Percentiles rank a stretch among this genome's conserved stretches.
phyloP scores from a whole-genome alignment of 2,888 invertebrate genomes.

The Ennomos erosarius region DNA sequence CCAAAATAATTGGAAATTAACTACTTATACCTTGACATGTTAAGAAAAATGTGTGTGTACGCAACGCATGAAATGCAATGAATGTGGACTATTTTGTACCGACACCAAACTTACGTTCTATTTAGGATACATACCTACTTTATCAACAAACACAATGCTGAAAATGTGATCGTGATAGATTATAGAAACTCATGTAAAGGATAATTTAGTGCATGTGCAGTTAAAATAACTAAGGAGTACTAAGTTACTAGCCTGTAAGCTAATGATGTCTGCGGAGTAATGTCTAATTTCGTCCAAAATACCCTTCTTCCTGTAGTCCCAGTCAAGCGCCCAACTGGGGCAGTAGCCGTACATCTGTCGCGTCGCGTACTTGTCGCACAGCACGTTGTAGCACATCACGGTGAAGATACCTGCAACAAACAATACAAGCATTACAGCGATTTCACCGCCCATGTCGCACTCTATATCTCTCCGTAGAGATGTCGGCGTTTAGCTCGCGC shows the following conservation, averaged over 20 bases:
- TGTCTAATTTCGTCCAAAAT: constrained; percentile 98
- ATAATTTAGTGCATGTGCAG: constrained; percentile 41
- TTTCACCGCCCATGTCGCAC: constrained; percentile 21
- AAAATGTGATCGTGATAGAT: constrained; percentile 31
- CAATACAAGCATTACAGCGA: constrained; percentile 19
- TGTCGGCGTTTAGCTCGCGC: constrained; percentile 52
- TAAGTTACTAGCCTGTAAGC: constrained; percentile 84
- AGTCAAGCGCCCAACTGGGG: constrained; percentile 99
- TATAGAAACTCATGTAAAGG: constrained; percentile 30
- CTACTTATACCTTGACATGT: constrained; percentile 37
- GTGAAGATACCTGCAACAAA: constrained; percentile 94
- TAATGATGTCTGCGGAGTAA: constrained; percentile 98
- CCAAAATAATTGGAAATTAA: constrained; percentile 25
- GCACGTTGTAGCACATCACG: constrained; percentile 99
- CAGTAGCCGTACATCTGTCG: constrained; percentile 99
- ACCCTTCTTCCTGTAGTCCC: constrained; percentile 99
- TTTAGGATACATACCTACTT: constrained; percentile 11
- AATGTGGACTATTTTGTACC: constrained; percentile 39
- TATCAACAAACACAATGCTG: constrained; percentile 13
- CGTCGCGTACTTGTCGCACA: constrained; percentile 99
- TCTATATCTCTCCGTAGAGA: constrained; percentile 47
- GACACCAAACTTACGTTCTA: constrained; percentile 29
- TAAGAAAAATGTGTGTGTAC: constrained; percentile 38
- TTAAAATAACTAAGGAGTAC: constrained; percentile 44
- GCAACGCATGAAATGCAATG: constrained; percentile 41